Conservation (phyloP, 2,888 invertebrate species). For the Byasa hedistus region DNA sequence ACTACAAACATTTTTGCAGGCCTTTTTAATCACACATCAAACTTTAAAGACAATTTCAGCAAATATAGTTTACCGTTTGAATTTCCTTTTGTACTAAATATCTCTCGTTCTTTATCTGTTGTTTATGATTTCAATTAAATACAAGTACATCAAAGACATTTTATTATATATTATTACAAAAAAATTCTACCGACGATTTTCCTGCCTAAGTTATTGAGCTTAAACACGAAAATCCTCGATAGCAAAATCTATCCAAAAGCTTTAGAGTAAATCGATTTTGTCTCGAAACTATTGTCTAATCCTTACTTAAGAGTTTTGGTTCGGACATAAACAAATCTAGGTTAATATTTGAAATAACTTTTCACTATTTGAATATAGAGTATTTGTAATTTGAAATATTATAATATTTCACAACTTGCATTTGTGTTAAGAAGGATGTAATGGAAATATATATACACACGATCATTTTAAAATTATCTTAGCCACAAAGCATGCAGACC, state of each 20-base stretch:
- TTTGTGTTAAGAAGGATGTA: too few species aligned
- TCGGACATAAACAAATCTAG: constrained; percentile 5
- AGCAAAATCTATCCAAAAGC: constrained; percentile 1
- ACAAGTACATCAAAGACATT: too few species aligned
- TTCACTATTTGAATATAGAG: neutral
- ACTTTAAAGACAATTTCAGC: neutral
- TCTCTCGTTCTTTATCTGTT: neutral
- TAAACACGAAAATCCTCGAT: neutral
- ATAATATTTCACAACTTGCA: too few species aligned
- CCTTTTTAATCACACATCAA: neutral
- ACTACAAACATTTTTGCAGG: constrained; percentile 36
- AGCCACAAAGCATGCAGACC: too few species aligned
- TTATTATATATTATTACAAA: too few species aligned
- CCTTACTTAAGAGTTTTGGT: constrained; percentile 19
- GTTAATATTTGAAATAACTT: constrained; percentile 10
- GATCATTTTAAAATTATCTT: too few species aligned
- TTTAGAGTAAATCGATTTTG: constrained; percentile 18
- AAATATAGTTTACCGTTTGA: neutral
- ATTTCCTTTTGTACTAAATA: neutral
- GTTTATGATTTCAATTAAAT: neutral
- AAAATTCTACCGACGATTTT: neutral
- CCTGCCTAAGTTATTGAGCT: neutral
- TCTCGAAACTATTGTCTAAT: constrained; percentile 17
- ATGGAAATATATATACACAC: too few species aligned
- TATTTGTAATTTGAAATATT: neutral